phyloP scores from a whole-genome alignment of 2,888 invertebrate genomes.

The Diadegma fenestrale region DNA sequence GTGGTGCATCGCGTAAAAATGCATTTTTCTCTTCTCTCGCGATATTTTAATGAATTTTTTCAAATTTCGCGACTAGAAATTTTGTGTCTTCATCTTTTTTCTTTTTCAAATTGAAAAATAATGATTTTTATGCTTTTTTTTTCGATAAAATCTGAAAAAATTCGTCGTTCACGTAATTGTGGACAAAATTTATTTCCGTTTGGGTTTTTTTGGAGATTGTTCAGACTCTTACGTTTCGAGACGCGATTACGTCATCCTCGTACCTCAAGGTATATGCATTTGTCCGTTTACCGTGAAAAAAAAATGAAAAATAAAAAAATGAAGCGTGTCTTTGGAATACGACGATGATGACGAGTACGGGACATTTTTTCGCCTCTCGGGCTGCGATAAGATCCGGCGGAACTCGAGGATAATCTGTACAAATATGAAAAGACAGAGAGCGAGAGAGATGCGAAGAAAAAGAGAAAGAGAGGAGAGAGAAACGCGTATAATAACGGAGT shows the following conservation, averaged over 20 bases:
- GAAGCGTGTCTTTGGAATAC: constrained; percentile 41
- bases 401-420: constrained; percentile 72
- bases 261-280: constrained; percentile 22
- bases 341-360: constrained; percentile 62
- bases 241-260: constrained; percentile 26
- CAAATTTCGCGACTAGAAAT: no score
- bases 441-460: constrained; percentile 23
- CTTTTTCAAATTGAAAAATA: no score
- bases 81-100: no score
- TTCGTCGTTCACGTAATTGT: background rate
- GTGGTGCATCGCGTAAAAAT: background rate
- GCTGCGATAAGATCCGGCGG: constrained; percentile 69
- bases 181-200: background rate
- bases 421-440: constrained; percentile 56
- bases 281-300: constrained; percentile 22
- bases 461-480: constrained; percentile 42
- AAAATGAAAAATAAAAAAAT: constrained; percentile 25
- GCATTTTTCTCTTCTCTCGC: background rate
- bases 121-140: no score
- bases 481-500: constrained; percentile 66
- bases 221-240: constrained; percentile 13
- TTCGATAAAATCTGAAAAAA: background rate
- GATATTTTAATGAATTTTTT: no score
- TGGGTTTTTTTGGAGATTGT: constrained; percentile 14
- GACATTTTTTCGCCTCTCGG: constrained; percentile 45